These are phyloP conservation scores for Apodemia mormo DNA, from an alignment of 2,888 invertebrate species.

Conservation along the genomic window DNA sequence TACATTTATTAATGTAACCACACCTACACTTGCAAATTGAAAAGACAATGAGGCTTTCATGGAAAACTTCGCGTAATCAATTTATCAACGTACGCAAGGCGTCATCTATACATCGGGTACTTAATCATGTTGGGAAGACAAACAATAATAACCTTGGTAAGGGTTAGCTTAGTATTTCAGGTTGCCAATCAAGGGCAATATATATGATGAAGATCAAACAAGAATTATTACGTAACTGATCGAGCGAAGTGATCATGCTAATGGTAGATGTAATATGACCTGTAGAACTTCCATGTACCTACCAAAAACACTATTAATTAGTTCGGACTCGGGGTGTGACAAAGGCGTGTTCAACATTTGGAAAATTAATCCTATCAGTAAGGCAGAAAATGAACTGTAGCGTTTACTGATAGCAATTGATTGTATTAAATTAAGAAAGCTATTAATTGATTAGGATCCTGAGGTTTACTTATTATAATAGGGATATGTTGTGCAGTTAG, in stretches of 20 bases:
- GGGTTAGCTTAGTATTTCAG: constrained; percentile 51
- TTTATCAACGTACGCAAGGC: constrained; percentile 44
- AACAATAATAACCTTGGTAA: constrained; percentile 50
- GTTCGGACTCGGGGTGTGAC: constrained; percentile 64
- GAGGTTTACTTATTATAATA: constrained; percentile 55
- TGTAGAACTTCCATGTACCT: constrained; percentile 48
- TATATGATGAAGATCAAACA: constrained; percentile 46
- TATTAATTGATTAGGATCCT: constrained; percentile 68
- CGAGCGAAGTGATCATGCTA: constrained; percentile 57
- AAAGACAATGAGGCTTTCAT: constrained; percentile 36
- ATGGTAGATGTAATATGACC: constrained; percentile 68
- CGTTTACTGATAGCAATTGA: constrained; percentile 62
- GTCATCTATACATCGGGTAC: constrained; percentile 40
- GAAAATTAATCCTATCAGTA: constrained; percentile 75
- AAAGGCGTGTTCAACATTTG: constrained; percentile 73
- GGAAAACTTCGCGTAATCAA: constrained; percentile 40
- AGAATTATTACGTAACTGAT: constrained; percentile 29
- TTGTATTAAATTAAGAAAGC: constrained; percentile 59
- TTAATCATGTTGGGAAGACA: constrained; percentile 53
- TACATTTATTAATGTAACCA: constrained; percentile 32
- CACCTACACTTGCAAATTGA: constrained; percentile 35
- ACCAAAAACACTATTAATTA: constrained; percentile 78
- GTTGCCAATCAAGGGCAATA: constrained; percentile 51
- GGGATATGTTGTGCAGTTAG: not conserved
- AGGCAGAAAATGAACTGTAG: constrained; percentile 54